These are phyloP conservation scores for Myioborus melanocephalus DNA, from an alignment of 2,797 vertebrate genomes.

Conservation along the genomic window DNA sequence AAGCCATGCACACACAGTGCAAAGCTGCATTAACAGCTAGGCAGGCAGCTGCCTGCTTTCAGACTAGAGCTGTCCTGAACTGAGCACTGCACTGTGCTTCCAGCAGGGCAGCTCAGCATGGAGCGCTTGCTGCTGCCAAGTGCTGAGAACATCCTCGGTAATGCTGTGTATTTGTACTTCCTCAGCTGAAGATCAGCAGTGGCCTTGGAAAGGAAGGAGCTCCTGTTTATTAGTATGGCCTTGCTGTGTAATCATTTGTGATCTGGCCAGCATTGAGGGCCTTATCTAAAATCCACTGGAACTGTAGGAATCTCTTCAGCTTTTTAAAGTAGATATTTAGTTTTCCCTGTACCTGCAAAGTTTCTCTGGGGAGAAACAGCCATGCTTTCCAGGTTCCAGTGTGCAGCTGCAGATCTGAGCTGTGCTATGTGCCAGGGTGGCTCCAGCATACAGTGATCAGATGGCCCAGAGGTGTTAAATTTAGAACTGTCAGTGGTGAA, in stretches of 20 bases:
- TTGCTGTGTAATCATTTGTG: neutral
- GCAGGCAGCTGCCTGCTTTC: slow-evolving; percentile 21
- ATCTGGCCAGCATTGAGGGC: neutral
- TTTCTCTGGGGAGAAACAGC: neutral
- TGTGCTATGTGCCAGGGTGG: neutral
- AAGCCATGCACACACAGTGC: neutral
- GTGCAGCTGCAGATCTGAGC: neutral
- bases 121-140: neutral
- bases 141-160: neutral
- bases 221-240: neutral
- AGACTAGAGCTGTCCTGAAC: neutral
- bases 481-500: neutral
- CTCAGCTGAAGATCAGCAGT: neutral
- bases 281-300: neutral
- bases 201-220: neutral
- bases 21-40: neutral
- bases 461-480: neutral
- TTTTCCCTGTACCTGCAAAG: neutral
- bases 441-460: neutral
- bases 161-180: neutral
- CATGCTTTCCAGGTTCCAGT: neutral
- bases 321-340: neutral
- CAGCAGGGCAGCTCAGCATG: neutral
- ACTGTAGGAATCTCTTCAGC: neutral
- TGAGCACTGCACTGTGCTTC: neutral